A percentile compares a stretch with the other conserved stretches of the same genome.
phyloP scores from a whole-genome alignment of 1,140 invertebrate genomes.

The Drosophila carrolli region DNA sequence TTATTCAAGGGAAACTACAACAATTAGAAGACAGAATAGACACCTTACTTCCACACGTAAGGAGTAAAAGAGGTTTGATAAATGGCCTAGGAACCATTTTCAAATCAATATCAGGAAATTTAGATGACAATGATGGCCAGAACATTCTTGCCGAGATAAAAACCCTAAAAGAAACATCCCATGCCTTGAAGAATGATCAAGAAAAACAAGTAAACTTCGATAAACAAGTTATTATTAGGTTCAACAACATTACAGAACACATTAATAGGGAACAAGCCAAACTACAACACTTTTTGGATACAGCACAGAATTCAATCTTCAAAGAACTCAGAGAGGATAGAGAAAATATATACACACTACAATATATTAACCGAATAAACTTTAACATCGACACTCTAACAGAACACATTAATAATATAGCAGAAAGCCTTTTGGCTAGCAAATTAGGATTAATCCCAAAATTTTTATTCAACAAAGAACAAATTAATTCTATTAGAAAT shows the following conservation, averaged over 20 bases:
- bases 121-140: slow-evolving; percentile 7
- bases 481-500: slow-evolving; percentile 5
- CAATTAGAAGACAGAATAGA: slow-evolving; percentile 4
- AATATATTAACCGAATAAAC: slow-evolving; percentile 8
- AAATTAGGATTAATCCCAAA: slow-evolving; percentile 7
- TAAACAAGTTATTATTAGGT: slow-evolving; percentile 1
- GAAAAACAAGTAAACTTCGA: not conserved
- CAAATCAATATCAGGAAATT: slow-evolving; percentile 4
- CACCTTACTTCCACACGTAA: slow-evolving; percentile 1
- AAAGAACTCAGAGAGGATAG: slow-evolving; percentile 6
- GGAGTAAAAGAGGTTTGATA: not conserved
- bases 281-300: not conserved
- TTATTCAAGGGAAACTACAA: not conserved
- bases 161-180: not conserved
- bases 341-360: slow-evolving; percentile 11
- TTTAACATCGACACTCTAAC: not conserved
- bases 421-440: slow-evolving; percentile 12
- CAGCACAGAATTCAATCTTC: slow-evolving; percentile 10
- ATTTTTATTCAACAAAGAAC: slow-evolving; percentile 7
- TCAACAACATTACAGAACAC: not conserved
- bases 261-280: not conserved
- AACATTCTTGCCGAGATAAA: not conserved
- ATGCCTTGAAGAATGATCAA: slow-evolving; percentile 1
- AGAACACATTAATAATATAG: slow-evolving; percentile 18
- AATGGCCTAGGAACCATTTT: not conserved